phyloP scores from a whole-genome alignment of 2,113 vertebrate species.

The Marcusenius ussheri region DNA sequence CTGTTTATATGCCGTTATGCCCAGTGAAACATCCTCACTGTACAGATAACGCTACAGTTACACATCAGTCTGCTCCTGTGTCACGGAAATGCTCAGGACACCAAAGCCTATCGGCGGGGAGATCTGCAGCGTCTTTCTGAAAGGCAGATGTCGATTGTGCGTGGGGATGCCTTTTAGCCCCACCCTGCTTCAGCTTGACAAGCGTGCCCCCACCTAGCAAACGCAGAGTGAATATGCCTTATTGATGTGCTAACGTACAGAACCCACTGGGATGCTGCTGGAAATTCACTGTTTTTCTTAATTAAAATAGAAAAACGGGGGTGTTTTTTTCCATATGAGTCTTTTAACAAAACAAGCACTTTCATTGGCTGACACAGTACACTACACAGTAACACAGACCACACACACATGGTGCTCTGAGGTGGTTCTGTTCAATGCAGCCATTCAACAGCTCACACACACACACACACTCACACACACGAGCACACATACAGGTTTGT shows the following conservation, averaged over 20 bases:
- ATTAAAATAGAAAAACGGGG: conserved; percentile 27
- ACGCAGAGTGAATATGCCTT: conserved; percentile 4
- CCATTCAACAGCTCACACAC: not conserved
- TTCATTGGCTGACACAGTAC: not conserved
- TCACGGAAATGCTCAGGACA: not conserved
- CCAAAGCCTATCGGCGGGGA: not conserved
- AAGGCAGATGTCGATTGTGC: not conserved
- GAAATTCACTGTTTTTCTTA: conserved; percentile 53
- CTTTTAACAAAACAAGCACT: conserved; percentile 4
- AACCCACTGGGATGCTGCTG: conserved; percentile 54
- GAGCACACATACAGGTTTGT: not conserved
- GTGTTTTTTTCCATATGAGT: conserved; percentile 7
- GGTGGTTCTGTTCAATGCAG: not conserved
- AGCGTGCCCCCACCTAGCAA: conserved; percentile 42
- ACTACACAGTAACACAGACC: not conserved
- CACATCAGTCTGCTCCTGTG: not conserved
- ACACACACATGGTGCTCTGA: not conserved
- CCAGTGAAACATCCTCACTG: not conserved
- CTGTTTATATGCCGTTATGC: not conserved
- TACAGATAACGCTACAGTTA: not conserved
- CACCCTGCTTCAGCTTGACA: conserved; percentile 18
- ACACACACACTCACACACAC: not conserved
- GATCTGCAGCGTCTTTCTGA: conserved; percentile 22
- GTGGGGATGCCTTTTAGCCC: not conserved
- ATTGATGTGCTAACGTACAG: conserved; percentile 53